Conservation (phyloP, 2,113 vertebrate genomes). For the Phalacrocorax pelagicus region DNA sequence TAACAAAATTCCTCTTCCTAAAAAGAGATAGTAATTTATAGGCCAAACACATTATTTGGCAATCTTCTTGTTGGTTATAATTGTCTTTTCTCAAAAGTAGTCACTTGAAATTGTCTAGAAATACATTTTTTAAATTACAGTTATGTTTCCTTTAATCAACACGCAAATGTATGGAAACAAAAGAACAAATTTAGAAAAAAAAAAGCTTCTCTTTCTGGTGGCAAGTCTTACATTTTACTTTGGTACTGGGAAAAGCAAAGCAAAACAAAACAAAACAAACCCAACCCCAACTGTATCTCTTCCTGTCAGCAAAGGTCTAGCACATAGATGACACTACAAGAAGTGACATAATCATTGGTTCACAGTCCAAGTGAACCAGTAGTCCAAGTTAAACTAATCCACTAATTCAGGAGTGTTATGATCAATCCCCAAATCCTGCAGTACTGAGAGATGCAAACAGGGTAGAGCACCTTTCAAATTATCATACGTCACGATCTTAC, state of each 20-base stretch:
- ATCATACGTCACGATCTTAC: background rate
- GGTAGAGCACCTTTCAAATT: background rate
- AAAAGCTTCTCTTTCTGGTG: background rate
- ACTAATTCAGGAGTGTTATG: background rate
- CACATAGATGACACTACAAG: background rate
- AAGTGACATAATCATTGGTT: background rate
- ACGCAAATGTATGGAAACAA: background rate
- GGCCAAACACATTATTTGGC: background rate
- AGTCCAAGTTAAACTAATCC: background rate
- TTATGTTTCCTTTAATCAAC: background rate
- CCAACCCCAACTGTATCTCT: background rate
- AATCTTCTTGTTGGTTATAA: no score
- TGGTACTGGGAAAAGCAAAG: no score
- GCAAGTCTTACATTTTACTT: background rate
- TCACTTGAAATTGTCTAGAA: background rate
- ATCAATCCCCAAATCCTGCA: background rate
- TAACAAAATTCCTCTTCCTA: fast-evolving
- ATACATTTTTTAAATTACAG: background rate
- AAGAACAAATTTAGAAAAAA: background rate
- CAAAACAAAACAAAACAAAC: no score
- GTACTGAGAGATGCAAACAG: background rate
- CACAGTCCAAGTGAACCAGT: background rate
- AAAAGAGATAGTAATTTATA: background rate
- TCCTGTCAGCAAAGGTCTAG: background rate
- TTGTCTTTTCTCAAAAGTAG: background rate